Evolutionary conservation across 2,113 vertebrate species (phyloP).

Genomic region (Laticauda colubrina): DNA sequence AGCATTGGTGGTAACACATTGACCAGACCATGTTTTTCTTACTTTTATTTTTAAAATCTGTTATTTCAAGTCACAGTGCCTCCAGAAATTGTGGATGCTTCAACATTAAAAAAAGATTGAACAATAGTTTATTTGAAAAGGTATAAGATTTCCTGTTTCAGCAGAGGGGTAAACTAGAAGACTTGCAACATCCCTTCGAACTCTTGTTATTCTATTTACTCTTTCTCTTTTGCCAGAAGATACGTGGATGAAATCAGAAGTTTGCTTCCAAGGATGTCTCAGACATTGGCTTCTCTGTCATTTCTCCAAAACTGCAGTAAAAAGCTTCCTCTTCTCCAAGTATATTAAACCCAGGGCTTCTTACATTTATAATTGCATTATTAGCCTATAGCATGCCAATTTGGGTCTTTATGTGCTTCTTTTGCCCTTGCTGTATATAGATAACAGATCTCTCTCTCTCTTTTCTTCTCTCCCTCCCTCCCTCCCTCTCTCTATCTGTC

Average conservation of each 20-base stretch:
- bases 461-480: no score
- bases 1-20: neutral
- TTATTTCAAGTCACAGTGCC: neutral
- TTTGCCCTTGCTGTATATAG: neutral
- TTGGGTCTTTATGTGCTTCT: neutral
- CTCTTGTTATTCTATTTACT: neutral
- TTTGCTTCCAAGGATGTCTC: neutral
- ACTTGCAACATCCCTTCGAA: neutral
- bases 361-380: no score
- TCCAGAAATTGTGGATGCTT: neutral
- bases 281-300: neutral
- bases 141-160: neutral
- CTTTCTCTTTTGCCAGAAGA: neutral
- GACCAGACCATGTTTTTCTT: no score
- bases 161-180: neutral
- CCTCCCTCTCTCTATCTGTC: no score
- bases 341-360: neutral
- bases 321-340: neutral
- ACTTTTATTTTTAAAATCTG: neutral
- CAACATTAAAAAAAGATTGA: neutral
- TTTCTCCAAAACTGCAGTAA: neutral
- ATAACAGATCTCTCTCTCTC: no score
- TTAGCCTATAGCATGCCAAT: no score
- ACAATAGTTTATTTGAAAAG: neutral
- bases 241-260: neutral